Evolutionary conservation across 2,113 vertebrate genomes (phyloP).

Genomic region (Paracanthobrama guichenoti): DNA sequence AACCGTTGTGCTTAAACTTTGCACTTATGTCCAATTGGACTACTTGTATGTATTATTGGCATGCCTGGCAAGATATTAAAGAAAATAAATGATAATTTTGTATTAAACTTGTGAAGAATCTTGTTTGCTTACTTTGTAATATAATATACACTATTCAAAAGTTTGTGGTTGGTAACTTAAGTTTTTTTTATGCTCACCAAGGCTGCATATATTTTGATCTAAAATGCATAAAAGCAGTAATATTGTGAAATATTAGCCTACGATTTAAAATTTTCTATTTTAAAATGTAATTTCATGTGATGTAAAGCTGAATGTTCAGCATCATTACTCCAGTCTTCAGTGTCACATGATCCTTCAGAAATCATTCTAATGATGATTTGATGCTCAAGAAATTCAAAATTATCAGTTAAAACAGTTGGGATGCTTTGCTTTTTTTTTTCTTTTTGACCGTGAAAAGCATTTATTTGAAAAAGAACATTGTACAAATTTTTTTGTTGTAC

Average conservation of each 20-base stretch:
- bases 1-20: conserved; percentile 70
- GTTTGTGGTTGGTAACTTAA: background rate
- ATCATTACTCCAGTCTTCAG: background rate
- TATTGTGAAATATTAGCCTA: background rate
- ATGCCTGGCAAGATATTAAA: conserved; percentile 69
- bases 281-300: background rate
- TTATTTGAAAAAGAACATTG: background rate
- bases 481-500: background rate
- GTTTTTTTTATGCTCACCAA: background rate
- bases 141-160: background rate
- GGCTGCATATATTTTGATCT: background rate
- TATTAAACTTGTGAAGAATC: conserved; percentile 54
- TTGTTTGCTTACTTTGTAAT: background rate
- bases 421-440: background rate
- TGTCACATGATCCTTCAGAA: background rate
- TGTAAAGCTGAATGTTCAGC: background rate
- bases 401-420: background rate
- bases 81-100: conserved; percentile 69
- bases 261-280: background rate
- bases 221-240: background rate
- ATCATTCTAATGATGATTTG: background rate
- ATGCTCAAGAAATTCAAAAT: background rate
- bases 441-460: background rate
- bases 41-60: conserved; percentile 67
- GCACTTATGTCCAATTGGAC: conserved; percentile 74